phyloP scores from a whole-genome alignment of 2,797 vertebrate genomes.

The Rhynchotus rufescens region DNA sequence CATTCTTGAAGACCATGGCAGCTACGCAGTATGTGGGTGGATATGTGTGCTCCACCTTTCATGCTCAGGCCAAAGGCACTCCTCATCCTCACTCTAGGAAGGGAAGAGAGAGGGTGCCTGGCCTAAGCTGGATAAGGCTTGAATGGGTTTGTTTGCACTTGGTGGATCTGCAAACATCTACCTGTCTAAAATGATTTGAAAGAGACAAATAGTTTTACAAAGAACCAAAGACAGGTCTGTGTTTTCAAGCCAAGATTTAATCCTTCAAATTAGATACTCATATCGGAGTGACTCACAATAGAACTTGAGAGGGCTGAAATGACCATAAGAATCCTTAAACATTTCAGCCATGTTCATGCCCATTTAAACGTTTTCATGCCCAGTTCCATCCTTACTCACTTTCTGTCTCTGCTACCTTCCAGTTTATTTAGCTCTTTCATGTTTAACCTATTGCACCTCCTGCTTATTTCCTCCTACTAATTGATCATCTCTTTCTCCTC shows the following conservation, averaged over 20 bases:
- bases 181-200: not conserved
- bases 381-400: not conserved
- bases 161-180: not conserved
- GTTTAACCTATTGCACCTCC: not conserved
- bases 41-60: rapidly evolving
- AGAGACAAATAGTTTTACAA: not conserved
- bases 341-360: not conserved
- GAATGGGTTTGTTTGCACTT: not conserved
- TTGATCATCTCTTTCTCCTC: not conserved
- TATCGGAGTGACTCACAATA: not conserved
- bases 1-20: not conserved
- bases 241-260: not conserved
- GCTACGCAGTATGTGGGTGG: not conserved
- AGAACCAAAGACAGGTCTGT: not conserved
- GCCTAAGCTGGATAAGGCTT: not conserved
- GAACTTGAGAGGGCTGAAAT: not conserved
- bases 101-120: not conserved
- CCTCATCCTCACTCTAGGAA: no score
- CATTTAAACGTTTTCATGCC: not conserved
- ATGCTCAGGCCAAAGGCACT: not conserved
- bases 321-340: not conserved
- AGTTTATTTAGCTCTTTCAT: not conserved
- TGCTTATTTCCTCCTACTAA: not conserved
- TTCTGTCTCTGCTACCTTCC: not conserved
- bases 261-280: not conserved